Base-by-base conservation (phyloP, 2,888 invertebrate species). In the Dascillus cervinus region DNA sequence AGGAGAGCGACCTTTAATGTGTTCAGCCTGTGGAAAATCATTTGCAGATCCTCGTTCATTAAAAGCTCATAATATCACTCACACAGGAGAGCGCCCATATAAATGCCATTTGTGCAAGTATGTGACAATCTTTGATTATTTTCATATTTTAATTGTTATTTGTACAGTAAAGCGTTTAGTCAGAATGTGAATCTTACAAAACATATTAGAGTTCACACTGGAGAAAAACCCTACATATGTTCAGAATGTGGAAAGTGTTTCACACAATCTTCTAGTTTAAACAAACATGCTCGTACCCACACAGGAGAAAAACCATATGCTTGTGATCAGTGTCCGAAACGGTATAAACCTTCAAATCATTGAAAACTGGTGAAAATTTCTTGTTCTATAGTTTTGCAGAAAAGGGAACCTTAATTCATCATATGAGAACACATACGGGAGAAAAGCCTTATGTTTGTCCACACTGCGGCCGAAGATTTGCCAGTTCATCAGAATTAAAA, bases 41-140 rank as follows among this genome's bases (percentile, higher is more conserved):
- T 58, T 56, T 44, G 55, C 56, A 4, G 56, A 58, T 42, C 58
- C 58, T 6, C 37, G 56, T 13, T 58, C 55, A 3, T 29, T 55
- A 3, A 56, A 53, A 36, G 46, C 47, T 2, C 58, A 58, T 29
- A 43, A 47, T 31, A 46, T 53, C 46, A 52, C 42, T 4, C 58
- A 58, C 33, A 49, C 50, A 2, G 56, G 54, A 5, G 50, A 52
- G 32, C 49, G 41, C 29, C 52, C 54, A 3, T 51, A 50, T 29
- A 52, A 53, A 31, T 58, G 58, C 24, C 39, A 46, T 26, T 37
- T 48, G 26, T 58, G 58, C 45, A 41, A 39, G 56, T 57, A 50
- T 31, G 44, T 43, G 13, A 2, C 12, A 6, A 17, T n/a, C n/a
- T n/a, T n/a, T n/a, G n/a, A n/a, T n/a, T n/a, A n/a, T n/a, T n/a